Base-by-base conservation (phyloP, 2,797 vertebrate genomes). In the Perodicticus potto region DNA sequence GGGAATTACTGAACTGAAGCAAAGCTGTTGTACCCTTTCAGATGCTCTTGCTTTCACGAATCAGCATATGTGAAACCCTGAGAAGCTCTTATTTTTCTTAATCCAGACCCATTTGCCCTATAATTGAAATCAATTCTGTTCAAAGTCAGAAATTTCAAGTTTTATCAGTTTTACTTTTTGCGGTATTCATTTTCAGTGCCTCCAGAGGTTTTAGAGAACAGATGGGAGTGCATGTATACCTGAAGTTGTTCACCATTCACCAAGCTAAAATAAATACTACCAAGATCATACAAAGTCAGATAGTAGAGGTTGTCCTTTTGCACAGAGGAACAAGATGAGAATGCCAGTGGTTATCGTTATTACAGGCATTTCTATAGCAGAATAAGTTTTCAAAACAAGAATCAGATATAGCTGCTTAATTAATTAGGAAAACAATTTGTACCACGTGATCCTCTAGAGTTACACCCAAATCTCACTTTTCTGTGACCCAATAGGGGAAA, bases 111-210 rank as follows among this genome's bases (percentile, higher is more conserved):
- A 57, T 65, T 65, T 61, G 83, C 16, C 37, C n/a, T 83, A 34
- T 40, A 80, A 80, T 6, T 95, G 89, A 89, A 89, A 73, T 89
- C 86, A 81, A n/a, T 96, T 93, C 61, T 93, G 23, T 32, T 43
- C 43, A 69, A 40, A 77, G 89, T 92, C 77, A 45, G 45, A 34
- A 53, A 55, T 95, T 61, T 77, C 25, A 34, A 34, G 63, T 89
- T 87, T 84, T 94, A 61, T 89, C 34, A 17, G 20, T 80, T 88
- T 96, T 90, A 40, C 82, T 63, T 73, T 70, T 70, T 85, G 80
- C 55, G 87, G 23, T 92, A 69, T 90, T 90, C n/a, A 83, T 55
- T 29, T 93, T 77, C 9, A 25, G 10, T 53, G 32, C 85, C 77
- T 89, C 69, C 65, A 22, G 61, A 34, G 45, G 74, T 94, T 84